A percentile compares a stretch with the other conserved stretches of the same genome.
These are phyloP conservation scores for Struthidea cinerea DNA, from an alignment of 2,113 vertebrate species.

Conservation along the genomic window DNA sequence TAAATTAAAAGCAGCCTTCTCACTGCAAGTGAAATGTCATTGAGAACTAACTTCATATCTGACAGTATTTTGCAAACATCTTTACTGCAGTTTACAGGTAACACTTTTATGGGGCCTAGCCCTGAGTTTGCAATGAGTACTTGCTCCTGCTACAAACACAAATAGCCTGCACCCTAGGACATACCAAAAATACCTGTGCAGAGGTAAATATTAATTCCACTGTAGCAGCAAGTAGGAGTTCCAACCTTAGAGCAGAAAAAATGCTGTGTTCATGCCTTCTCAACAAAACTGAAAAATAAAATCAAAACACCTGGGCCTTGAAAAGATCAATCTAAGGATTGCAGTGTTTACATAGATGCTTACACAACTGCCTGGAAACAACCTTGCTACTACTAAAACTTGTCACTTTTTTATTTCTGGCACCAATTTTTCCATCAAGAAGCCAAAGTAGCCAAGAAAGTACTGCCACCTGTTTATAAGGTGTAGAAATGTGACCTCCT, in stretches of 20 bases:
- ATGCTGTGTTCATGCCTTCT: not conserved
- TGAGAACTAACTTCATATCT: not conserved
- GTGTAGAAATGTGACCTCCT: not conserved
- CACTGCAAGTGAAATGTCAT: not conserved
- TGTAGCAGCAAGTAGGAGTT: not conserved
- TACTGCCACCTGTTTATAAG: not conserved
- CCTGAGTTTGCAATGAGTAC: not conserved
- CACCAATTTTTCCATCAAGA: not conserved
- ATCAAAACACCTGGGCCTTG: not conserved
- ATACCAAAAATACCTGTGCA: not conserved
- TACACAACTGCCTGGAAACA: not conserved
- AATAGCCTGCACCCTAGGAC: not conserved
- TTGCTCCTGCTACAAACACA: not conserved
- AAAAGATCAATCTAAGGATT: not conserved
- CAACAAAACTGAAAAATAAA: not conserved
- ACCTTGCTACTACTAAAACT: not conserved
- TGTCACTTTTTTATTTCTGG: not conserved
- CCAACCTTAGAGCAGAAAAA: not conserved
- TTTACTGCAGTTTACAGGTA: not conserved
- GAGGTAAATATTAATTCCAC: not conserved
- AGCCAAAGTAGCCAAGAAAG: not conserved
- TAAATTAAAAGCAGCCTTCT: slow-evolving; percentile 17
- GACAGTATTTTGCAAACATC: not conserved
- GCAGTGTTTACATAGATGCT: not conserved
- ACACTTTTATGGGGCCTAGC: not conserved